These are phyloP conservation scores for Morone chrysops DNA, from an alignment of 2,113 vertebrate species.

Conservation along the genomic window DNA sequence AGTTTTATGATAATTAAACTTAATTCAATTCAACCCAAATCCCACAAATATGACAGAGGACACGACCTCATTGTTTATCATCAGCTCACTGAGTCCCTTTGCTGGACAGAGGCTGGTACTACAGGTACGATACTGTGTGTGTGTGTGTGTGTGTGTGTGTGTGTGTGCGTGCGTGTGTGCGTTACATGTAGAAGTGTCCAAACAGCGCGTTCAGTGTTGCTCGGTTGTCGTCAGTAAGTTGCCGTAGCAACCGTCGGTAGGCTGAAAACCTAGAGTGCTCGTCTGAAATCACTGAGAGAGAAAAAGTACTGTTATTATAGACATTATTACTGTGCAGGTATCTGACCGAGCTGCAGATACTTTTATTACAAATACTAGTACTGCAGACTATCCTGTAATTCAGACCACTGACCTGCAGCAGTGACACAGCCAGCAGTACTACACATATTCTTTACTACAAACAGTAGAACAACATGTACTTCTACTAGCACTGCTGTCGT, in stretches of 20 bases:
- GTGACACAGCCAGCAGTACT: too few species aligned
- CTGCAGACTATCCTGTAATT: too few species aligned
- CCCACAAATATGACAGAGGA: not conserved
- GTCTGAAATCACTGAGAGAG: slow-evolving; percentile 62
- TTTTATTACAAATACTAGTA: not conserved
- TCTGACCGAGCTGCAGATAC: not conserved
- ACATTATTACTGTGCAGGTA: too few species aligned
- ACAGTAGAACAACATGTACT: not conserved
- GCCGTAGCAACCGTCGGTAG: slow-evolving; percentile 69
- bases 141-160: not conserved
- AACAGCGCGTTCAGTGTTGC: slow-evolving; percentile 74
- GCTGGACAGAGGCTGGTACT: not conserved
- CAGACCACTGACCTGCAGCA: too few species aligned
- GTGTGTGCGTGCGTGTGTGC: not conserved
- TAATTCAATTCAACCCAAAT: not conserved
- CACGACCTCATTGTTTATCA: not conserved
- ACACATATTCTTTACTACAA: too few species aligned
- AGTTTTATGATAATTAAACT: too few species aligned
- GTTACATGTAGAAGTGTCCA: slow-evolving; percentile 83
- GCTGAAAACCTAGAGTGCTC: slow-evolving; percentile 65
- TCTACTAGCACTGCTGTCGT: too few species aligned
- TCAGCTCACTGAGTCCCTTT: not conserved
- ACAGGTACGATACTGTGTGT: not conserved
- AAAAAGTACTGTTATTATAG: not conserved
- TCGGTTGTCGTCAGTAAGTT: slow-evolving; percentile 72